Evolutionary conservation across 2,888 invertebrate species (phyloP), one percentile per base, ranked within the genome.

Genomic region (Ceraclea dissimilis): DNA sequence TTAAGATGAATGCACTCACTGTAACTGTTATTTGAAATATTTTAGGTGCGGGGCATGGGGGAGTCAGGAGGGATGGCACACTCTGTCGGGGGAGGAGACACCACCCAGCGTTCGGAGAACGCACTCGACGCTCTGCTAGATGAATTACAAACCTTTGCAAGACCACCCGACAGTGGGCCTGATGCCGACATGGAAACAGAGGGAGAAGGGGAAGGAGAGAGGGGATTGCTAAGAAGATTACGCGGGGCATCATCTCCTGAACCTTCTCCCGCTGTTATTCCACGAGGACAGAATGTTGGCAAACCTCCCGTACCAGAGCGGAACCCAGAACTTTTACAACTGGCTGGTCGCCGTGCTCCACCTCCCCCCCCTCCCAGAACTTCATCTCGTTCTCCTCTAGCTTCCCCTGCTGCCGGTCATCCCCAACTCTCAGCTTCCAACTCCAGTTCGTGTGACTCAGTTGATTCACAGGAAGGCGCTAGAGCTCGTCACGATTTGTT

Each of bases 111-210:
- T 78, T 81, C 90, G 82, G 92, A 93, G 86, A 93, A 93, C 88
- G 91, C 93, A 85, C 91, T 93, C 88, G 93, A 93, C 86, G 91
- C 91, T 85, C 76, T 93, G 87, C 78, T 93, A 89, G 92, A 92
- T 73, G 93, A 93, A 74, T 81, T 93, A 63, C 91, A 93, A 74
- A 92, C 92, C 31, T 92, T 92, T 73, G 86, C 91, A 54, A 85
- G 87, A 70, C 91, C 91, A 51, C 75, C 65, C 11, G 63, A 68
- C 57, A 63, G 64, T 48, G 66, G 51, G 5, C 63, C 52, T 64
- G 20, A 46, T 46, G 46, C 19, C 19, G 46, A 20, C 8, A 13
- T 46, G 2, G 67, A 31, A 53, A 62, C 26, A 33, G 64, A 54
- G 51, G 54, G 54, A n/a, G 58, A 59, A 43, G 46, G 46, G 5